Base-by-base conservation (phyloP, 1,140 invertebrate species). In the Ceratoteleas bidentatus region DNA sequence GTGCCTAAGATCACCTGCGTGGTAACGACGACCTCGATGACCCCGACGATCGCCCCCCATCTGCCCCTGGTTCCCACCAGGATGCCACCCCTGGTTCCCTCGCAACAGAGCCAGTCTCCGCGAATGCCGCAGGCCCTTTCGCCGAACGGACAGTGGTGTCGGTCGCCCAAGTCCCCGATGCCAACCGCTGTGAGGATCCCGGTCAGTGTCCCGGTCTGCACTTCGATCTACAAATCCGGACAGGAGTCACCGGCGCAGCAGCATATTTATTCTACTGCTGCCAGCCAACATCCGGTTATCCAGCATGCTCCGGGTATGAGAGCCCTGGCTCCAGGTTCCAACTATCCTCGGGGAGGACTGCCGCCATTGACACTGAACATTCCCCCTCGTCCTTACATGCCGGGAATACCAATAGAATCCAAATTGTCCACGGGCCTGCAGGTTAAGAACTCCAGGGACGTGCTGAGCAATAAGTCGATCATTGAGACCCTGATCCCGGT, bases 251-350 rank as follows among this genome's bases (percentile, higher is more conserved):
- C 88, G 0, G 45, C 24, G 24, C 56, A 70, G 0, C 88, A 90
- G 38, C 88, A 91, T 13, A 89, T 91, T 7, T 92, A 91, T 36
- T 90, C 90, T 0, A 91, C 90, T 0, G 88, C 90, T 0, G 86
- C 86, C 0, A 89, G 84, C 52, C 90, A 89, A 50, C 90, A 91
- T 13, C 90, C 90, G 0, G 90, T 92, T 0, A 92, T 91, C 10
- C 91, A 92, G 50, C 91, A 91, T 13, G 90, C 90, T 9, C 87
- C 90, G 0, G 90, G 91, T 3, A 90, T 91, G 89, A 77, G 89
- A 16, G 90, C 91, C 0, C 53, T 89, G 0, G 86, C 83, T 0
- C 87, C 90, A 0, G 72, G 72, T 0, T 66, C 56, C 0, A 89
- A 87, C 33, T 90, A 91, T 79, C 90, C 89, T 0, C 78, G 89